Evolutionary conservation across 2,888 invertebrate genomes (phyloP).

Genomic region (Gnatocerus cornutus): DNA sequence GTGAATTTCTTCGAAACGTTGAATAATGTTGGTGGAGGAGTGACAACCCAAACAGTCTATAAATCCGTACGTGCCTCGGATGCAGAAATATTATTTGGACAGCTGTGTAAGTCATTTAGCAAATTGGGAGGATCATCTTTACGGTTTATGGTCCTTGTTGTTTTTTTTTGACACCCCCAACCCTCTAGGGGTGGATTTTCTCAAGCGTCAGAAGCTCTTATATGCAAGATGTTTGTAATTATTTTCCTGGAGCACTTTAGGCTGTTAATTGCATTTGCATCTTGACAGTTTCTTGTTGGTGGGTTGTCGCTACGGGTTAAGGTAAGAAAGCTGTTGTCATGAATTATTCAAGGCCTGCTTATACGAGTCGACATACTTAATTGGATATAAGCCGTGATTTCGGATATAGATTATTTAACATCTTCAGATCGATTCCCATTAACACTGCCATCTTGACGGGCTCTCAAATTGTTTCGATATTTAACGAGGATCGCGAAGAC

Average conservation of each 20-base stretch:
- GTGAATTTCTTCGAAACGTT: slow-evolving; percentile 17
- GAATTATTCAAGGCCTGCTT: slow-evolving; percentile 69
- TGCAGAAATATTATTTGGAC: slow-evolving; percentile 61
- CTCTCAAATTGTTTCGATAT: slow-evolving; percentile 42
- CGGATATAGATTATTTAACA: slow-evolving; percentile 70
- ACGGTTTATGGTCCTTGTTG: slow-evolving; percentile 25
- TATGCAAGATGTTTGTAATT: slow-evolving; percentile 67
- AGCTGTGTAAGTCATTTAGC: slow-evolving; percentile 63
- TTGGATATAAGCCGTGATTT: slow-evolving; percentile 71
- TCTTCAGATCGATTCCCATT: slow-evolving; percentile 66
- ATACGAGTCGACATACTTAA: slow-evolving; percentile 69
- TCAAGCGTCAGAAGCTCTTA: slow-evolving; percentile 43
- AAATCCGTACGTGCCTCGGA: slow-evolving; percentile 47
- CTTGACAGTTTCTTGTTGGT: slow-evolving; percentile 71
- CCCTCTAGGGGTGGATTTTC: slow-evolving; percentile 16
- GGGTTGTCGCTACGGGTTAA: slow-evolving; percentile 70
- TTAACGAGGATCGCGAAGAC: slow-evolving; percentile 6
- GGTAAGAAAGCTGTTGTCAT: slow-evolving; percentile 71
- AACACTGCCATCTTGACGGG: slow-evolving; percentile 50
- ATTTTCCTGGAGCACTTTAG: slow-evolving; percentile 69
- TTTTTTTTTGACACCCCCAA: slow-evolving; percentile 24
- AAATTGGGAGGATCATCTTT: slow-evolving; percentile 57
- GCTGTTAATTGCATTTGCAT: slow-evolving; percentile 72
- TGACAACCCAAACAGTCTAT: slow-evolving; percentile 51
- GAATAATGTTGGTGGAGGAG: slow-evolving; percentile 34